Evolutionary conservation across 2,797 vertebrate genomes (phyloP).

Genomic region (Sebastes trivittatus): DNA sequence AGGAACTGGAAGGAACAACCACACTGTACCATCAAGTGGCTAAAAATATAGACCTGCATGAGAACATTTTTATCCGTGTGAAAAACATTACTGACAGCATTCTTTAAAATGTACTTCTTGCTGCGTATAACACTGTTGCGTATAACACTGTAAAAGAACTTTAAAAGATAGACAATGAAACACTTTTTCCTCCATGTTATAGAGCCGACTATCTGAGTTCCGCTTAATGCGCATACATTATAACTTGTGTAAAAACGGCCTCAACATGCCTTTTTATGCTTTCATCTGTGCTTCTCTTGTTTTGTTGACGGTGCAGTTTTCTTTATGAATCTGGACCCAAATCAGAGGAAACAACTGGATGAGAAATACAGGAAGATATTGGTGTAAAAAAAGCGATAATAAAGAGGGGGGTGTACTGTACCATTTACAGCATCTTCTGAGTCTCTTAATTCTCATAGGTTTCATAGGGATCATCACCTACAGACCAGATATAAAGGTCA

Average conservation of each 20-base stretch:
- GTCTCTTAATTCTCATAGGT: not conserved
- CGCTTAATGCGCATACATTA: not conserved
- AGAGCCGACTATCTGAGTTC: not conserved
- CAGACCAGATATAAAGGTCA: not conserved
- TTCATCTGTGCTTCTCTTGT: not conserved
- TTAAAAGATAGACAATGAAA: not conserved
- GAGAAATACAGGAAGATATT: too few relatives aligned
- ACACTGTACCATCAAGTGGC: not conserved
- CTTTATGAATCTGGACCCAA: not conserved
- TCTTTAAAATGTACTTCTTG: not conserved
- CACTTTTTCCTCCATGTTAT: not conserved
- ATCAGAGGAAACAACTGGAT: not conserved
- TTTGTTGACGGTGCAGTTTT: not conserved
- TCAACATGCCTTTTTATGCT: rapidly evolving
- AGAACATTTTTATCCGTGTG: not conserved
- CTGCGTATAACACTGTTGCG: not conserved
- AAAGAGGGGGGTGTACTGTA: not conserved
- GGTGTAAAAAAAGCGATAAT: not conserved
- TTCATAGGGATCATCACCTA: constrained; percentile 10
- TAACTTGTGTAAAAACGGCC: not conserved
- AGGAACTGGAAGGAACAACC: not conserved
- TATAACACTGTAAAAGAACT: not conserved
- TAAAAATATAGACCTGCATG: not conserved
- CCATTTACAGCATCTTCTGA: rapidly evolving
- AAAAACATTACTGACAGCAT: not conserved